Evolutionary conservation across 2,888 invertebrate species (phyloP).

Genomic region (Malthinus seriepunctatus): DNA sequence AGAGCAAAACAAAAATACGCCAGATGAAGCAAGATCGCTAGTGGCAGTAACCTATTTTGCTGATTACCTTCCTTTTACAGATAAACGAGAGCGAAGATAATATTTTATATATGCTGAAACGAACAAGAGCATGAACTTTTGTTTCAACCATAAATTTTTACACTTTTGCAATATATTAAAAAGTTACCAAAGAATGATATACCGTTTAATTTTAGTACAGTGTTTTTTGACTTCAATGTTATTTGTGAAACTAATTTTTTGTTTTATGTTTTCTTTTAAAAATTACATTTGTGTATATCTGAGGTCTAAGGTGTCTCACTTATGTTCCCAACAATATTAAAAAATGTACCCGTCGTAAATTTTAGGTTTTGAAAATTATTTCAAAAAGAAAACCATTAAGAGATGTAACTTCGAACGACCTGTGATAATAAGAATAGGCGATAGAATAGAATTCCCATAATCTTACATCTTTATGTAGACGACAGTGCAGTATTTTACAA

Average conservation of each 20-base stretch:
- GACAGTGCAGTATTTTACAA: no score
- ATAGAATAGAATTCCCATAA: no score
- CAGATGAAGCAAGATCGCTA: constrained; percentile 31
- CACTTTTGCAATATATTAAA: constrained; percentile 45
- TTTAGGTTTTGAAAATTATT: no score
- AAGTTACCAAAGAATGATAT: constrained; percentile 43
- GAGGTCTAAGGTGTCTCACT: no score
- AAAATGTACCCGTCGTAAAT: no score
- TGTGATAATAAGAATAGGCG: no score
- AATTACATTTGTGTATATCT: constrained; percentile 1
- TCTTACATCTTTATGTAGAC: no score
- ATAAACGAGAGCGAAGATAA: constrained; percentile 36
- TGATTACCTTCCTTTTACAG: constrained; percentile 44
- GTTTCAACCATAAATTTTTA: constrained; percentile 41
- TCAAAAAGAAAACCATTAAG: no score
- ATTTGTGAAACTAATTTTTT: constrained; percentile 26
- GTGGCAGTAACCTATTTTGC: constrained; percentile 40
- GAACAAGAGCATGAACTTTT: constrained; percentile 37
- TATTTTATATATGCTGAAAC: constrained; percentile 32
- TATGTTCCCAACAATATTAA: no score
- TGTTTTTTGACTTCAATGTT: constrained; percentile 33
- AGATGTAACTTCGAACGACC: no score
- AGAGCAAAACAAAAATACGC: constrained; percentile 29
- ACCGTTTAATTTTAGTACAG: constrained; percentile 43
- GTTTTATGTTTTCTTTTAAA: constrained; percentile 11